Evolutionary conservation across 2,797 vertebrate species (phyloP), one percentile per base, ranked within the genome.

Genomic region (Cyclopterus lumpus): DNA sequence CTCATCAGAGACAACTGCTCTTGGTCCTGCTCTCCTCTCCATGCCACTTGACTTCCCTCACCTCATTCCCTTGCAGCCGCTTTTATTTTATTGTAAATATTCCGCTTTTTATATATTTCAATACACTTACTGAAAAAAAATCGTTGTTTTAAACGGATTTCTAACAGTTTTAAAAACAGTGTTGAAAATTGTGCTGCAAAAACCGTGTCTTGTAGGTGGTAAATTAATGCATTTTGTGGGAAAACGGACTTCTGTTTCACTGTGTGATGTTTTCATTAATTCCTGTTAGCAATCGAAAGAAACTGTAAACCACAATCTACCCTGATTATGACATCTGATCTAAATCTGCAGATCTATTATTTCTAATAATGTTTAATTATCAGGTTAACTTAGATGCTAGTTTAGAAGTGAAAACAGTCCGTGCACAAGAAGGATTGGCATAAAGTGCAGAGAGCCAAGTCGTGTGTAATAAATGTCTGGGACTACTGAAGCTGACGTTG

Each of bases 401-500:
- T 12, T 36, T 12, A 26, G 0, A 15, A 6, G 48, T 20, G 16
- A 54, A 28, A 15, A 61, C 14, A 26, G 38, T 1, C 0, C 4
- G 38, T 38, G 51, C 11, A 15, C 22, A 15, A 15, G 11, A 2
- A 26, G 22, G 51, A 53, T 24, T 24, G 4, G 10, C 11, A 46
- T 9, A n/a, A 46, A 11, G 9, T 67, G 10, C 30, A 36, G 5
- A 0, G 1, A 32, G 1, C 26, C 9, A 51, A 24, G 5, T 20
- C 16, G 8, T 38, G 28, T 58, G 32, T 11, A 44, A 8, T 9
- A 3, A 59, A 42, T 6, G 0, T 6, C 14, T 26, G 5, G 1
- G 53, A 8, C 26, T 0, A 68, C 24, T 82, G 57, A 73, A 66
- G 53, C 58, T 79, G 75, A 77, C 8, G 3, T n/a, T 40, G 59